Evolutionary conservation across 1,140 invertebrate species (phyloP).

Genomic region (Leptestheria dahalacensis): DNA sequence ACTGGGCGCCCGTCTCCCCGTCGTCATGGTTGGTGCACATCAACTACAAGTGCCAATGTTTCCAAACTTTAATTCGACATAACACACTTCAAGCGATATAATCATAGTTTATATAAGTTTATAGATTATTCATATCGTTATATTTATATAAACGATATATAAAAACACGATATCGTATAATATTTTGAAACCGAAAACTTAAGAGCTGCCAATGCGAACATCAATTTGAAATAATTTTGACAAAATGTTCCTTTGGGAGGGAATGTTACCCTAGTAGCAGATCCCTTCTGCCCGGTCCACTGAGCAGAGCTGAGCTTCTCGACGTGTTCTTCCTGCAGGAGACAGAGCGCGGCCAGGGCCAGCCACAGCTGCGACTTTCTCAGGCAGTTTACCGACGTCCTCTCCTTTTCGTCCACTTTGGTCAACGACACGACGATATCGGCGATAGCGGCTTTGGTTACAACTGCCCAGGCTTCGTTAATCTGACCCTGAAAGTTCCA

Average conservation of each 20-base stretch:
- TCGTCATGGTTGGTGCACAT: slow-evolving; percentile 95
- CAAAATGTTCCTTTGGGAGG: slow-evolving; percentile 3
- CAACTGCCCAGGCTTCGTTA: slow-evolving; percentile 65
- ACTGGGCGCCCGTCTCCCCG: slow-evolving; percentile 80
- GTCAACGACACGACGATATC: slow-evolving; percentile 77
- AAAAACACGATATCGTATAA: too few species aligned
- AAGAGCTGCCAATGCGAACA: too few species aligned
- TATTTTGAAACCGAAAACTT: neutral
- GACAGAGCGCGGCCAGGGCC: slow-evolving; percentile 79
- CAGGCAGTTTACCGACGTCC: slow-evolving; percentile 58
- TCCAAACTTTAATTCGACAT: too few species aligned
- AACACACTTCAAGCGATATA: too few species aligned
- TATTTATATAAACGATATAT: too few species aligned
- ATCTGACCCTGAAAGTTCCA: slow-evolving; percentile 55
- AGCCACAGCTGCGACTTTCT: slow-evolving; percentile 76
- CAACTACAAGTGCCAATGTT: too few species aligned
- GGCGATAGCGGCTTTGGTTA: slow-evolving; percentile 80
- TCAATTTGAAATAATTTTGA: neutral
- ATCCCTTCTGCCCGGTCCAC: slow-evolving; percentile 40
- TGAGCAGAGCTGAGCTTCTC: slow-evolving; percentile 61
- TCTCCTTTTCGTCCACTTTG: slow-evolving; percentile 53
- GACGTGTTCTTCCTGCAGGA: slow-evolving; percentile 79
- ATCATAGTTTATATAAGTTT: too few species aligned
- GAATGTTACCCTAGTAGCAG: slow-evolving; percentile 43
- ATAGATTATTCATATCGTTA: too few species aligned